A percentile compares a stretch with the other conserved stretches of the same genome.
phyloP scores from a whole-genome alignment of 2,888 invertebrate species.

The Pachymerium ferrugineum region DNA sequence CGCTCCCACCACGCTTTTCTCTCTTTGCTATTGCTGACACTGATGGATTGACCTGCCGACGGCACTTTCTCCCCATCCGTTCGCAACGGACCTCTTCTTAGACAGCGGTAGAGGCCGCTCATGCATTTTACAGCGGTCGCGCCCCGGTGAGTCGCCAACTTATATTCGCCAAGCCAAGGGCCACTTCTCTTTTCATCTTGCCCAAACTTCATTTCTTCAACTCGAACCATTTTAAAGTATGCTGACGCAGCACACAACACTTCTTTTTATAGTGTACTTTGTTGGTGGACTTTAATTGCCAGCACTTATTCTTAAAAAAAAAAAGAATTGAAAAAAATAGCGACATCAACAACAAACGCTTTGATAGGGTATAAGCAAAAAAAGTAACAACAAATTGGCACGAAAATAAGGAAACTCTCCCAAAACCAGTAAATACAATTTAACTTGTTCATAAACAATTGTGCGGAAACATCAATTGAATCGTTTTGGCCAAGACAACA shows the following conservation, averaged over 20 bases:
- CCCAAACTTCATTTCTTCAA: neutral
- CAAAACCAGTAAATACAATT: conserved; percentile 10
- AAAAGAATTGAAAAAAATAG: neutral
- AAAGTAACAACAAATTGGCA: neutral
- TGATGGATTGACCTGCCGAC: conserved; percentile 20
- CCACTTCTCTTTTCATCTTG: conserved; percentile 22
- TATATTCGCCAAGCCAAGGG: conserved; percentile 18
- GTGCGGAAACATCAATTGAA: conserved; percentile 27
- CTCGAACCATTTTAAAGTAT: conserved; percentile 7
- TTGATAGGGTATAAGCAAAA: neutral
- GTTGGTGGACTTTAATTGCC: neutral
- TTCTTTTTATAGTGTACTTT: conserved; percentile 23
- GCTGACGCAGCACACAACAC: neutral
- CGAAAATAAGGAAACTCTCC: neutral
- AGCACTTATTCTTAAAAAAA: neutral
- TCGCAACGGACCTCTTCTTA: conserved; percentile 13
- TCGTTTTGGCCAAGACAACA: neutral
- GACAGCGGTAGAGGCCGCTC: conserved; percentile 24
- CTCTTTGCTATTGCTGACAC: neutral
- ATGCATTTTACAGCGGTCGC: conserved; percentile 27
- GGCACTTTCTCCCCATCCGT: conserved; percentile 15
- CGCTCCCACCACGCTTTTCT: neutral
- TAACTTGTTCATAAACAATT: conserved; percentile 17
- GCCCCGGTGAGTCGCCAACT: conserved; percentile 27
- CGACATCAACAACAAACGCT: neutral